phyloP scores from a whole-genome alignment of 2,113 vertebrate species.

The Ovibos moschatus region DNA sequence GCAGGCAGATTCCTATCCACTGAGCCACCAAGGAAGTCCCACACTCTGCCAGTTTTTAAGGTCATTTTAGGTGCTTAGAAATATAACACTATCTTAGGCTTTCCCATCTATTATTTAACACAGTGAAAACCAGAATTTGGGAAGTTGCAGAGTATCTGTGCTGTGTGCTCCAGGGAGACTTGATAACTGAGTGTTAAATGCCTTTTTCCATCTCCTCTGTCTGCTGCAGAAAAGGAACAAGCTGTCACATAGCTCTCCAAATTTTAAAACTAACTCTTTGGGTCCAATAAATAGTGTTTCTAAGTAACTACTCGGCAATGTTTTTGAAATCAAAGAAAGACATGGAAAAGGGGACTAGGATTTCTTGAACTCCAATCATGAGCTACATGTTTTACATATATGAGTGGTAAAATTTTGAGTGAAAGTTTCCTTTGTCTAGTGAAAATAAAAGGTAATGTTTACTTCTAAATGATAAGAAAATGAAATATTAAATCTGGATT shows the following conservation, averaged over 20 bases:
- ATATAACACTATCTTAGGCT: background rate
- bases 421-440: background rate
- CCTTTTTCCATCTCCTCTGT: background rate
- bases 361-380: background rate
- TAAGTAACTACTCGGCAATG: background rate
- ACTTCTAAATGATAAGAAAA: background rate
- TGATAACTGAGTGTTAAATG: background rate
- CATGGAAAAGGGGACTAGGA: background rate
- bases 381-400: background rate
- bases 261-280: background rate
- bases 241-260: background rate
- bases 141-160: background rate
- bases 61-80: background rate
- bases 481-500: background rate
- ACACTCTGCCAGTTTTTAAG: background rate
- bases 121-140: background rate
- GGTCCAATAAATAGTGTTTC: background rate
- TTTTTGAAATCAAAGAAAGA: background rate
- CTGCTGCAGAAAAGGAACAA: background rate
- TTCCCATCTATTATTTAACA: background rate
- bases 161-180: background rate
- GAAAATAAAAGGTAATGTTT: background rate
- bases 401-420: background rate
- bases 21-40: background rate
- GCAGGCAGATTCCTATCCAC: background rate